These are phyloP conservation scores for Gephyroberyx darwinii DNA, from an alignment of 2,797 vertebrate genomes.

Conservation along the genomic window DNA sequence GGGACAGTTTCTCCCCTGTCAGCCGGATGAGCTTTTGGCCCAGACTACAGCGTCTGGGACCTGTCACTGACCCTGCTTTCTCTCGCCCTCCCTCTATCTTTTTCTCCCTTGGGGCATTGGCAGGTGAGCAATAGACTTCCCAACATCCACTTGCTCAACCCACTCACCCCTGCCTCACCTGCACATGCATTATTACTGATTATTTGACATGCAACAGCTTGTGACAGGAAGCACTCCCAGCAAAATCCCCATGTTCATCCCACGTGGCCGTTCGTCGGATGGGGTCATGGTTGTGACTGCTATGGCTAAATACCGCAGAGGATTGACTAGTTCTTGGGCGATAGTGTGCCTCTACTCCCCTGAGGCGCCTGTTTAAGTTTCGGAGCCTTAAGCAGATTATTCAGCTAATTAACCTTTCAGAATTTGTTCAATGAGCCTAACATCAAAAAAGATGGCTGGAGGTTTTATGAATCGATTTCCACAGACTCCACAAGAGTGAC, in stretches of 20 bases:
- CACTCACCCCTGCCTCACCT: conserved; percentile 6
- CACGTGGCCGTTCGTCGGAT: no score
- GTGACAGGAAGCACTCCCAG: conserved; percentile 12
- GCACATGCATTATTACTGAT: conserved; percentile 27
- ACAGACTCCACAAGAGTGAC: conserved; percentile 11
- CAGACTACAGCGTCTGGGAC: conserved; percentile 10
- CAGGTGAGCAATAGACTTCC: conserved; percentile 8
- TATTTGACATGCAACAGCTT: conserved; percentile 14
- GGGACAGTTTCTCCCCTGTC: conserved; percentile 31
- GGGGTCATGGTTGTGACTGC: background rate
- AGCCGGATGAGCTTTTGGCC: conserved; percentile 10
- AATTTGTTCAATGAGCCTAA: conserved; percentile 37
- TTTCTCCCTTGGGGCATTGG: conserved; percentile 6
- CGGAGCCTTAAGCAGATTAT: conserved; percentile 50
- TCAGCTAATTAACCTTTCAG: conserved; percentile 59
- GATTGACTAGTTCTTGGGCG: background rate
- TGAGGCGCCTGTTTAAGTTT: conserved; percentile 27
- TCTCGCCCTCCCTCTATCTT: background rate
- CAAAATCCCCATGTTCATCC: no score
- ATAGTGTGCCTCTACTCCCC: conserved; percentile 3
- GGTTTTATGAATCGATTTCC: conserved; percentile 31
- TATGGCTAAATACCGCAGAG: conserved; percentile 5
- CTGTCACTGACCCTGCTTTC: conserved; percentile 16
- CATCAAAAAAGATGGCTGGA: conserved; percentile 36
- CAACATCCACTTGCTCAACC: conserved; percentile 13